Conservation (phyloP, 1,140 invertebrate genomes). For the Kradibia gibbosae region DNA sequence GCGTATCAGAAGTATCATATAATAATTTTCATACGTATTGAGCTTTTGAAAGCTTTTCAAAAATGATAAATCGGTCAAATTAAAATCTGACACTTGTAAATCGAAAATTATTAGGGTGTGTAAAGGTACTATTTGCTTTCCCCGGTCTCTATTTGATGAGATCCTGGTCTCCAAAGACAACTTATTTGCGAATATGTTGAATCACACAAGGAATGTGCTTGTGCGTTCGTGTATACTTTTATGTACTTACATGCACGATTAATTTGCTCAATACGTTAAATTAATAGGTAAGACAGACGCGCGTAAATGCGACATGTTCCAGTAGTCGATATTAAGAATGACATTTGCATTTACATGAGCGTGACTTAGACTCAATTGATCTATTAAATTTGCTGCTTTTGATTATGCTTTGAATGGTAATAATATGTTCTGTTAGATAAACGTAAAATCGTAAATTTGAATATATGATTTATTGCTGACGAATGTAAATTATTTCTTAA, state of each 20-base stretch:
- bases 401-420: background rate
- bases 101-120: conserved; percentile 46
- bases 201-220: background rate
- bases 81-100: too few species aligned
- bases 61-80: too few species aligned
- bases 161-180: background rate
- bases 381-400: background rate
- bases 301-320: conserved; percentile 30
- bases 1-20: too few species aligned
- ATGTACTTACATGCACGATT: background rate
- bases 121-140: background rate
- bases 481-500: too few species aligned
- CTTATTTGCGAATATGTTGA: conserved; percentile 11
- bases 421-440: too few species aligned
- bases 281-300: conserved; percentile 20
- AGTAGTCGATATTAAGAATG: background rate
- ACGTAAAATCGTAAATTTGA: too few species aligned
- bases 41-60: too few species aligned
- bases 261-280: conserved; percentile 41
- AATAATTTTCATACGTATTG: too few species aligned
- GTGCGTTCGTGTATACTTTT: background rate
- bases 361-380: background rate
- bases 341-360: conserved; percentile 13
- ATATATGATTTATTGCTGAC: too few species aligned
- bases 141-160: background rate